These are phyloP conservation scores for Albula goreensis DNA, from an alignment of 2,113 vertebrate species.

Conservation along the genomic window DNA sequence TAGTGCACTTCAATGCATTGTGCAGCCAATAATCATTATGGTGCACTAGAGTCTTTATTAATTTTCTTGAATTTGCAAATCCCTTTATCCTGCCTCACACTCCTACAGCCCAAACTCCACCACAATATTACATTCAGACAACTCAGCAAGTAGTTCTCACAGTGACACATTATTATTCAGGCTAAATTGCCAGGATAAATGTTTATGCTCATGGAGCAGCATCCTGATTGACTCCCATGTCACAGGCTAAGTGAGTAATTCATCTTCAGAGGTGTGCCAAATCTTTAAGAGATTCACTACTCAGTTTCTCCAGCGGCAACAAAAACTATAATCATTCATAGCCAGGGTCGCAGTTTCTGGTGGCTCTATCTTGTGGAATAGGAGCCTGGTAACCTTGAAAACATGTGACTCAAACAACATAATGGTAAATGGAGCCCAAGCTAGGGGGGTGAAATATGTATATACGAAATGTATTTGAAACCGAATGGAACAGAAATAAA, in stretches of 20 bases:
- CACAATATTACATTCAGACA: background rate
- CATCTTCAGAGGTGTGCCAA: background rate
- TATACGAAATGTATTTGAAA: too few species aligned
- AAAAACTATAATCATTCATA: background rate
- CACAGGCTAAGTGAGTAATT: background rate
- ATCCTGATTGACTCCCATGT: background rate
- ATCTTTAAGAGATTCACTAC: background rate
- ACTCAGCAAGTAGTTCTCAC: background rate
- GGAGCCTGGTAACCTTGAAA: background rate
- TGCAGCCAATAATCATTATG: background rate
- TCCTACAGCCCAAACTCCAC: background rate
- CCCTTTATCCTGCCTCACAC: background rate
- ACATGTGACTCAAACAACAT: background rate
- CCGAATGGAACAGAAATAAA: too few species aligned
- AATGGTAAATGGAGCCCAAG: background rate
- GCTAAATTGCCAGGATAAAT: background rate
- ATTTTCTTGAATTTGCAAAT: background rate
- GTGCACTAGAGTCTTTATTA: background rate
- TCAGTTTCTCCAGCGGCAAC: background rate
- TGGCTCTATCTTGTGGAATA: background rate
- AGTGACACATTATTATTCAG: background rate
- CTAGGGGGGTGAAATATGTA: too few species aligned
- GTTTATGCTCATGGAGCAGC: background rate
- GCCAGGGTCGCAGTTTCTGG: background rate
- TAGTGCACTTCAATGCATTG: too few species aligned